Evolutionary conservation across 2,113 vertebrate species (phyloP), one percentile per base, ranked within the genome.

Genomic region (Spheniscus mendiculus): DNA sequence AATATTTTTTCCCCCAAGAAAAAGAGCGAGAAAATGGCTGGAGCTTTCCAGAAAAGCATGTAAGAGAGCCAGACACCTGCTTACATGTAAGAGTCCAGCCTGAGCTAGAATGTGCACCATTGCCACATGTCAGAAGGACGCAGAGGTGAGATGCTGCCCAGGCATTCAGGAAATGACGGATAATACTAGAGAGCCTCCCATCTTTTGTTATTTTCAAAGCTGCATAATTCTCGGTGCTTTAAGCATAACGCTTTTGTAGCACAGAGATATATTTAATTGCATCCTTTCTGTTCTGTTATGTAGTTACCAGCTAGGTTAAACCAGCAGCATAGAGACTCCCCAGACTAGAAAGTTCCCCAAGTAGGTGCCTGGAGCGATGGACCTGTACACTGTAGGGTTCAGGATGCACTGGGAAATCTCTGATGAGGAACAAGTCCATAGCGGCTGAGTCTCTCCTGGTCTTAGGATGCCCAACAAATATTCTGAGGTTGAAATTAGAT

Each of bases 311-410:
- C 1, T 5, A 55, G 52, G 27, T 83, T 83, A 86, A 88, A 65
- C 19, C 27, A 90, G 18, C 40, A 85, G 32, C 47, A 12, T 3
- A 77, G 52, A 79, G 34, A 34, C 22, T 30, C 8, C 34, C 12
- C 23, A 72, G 61, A 15, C 45, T 58, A 52, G 52, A 63, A 79
- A 49, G 84, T 61, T 47, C 52, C 34, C 27, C 2, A 11, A 6
- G 18, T 42, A 26, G 21, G 13, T 45, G 10, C 12, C 42, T 71
- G 55, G 22, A 63, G n/a, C 0, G 0, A 67, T n/a, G n/a, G 29
- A 53, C 22, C 17, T 32, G n/a, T 20, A 13, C 15, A 21, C 12
- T 27, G 32, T 11, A 42, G 55, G 34, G 25, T 17, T 58, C 6
- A 5, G 78, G n/a, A 78, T 70, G 16, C 17, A n/a, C 38, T 50